These are phyloP conservation scores for Dilophus febrilis DNA, from an alignment of 2,888 invertebrate genomes.

Conservation along the genomic window DNA sequence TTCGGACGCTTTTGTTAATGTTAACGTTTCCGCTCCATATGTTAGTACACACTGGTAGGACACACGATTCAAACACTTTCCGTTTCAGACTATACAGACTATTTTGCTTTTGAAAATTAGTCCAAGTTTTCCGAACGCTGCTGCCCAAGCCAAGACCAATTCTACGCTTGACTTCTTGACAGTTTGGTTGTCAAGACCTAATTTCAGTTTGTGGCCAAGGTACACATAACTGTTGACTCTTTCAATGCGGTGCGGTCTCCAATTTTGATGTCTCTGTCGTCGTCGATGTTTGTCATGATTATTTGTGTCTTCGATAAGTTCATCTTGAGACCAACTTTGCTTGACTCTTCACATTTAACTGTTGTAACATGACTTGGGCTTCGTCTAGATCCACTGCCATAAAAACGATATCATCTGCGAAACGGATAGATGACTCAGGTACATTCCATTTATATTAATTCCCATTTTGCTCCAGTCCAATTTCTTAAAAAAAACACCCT, in stretches of 20 bases:
- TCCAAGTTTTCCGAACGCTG: slow-evolving; percentile 10
- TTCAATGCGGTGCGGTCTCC: neutral
- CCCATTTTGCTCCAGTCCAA: neutral
- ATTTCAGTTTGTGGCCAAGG: no score
- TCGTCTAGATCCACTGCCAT: neutral
- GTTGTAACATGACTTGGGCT: neutral
- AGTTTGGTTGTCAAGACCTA: neutral
- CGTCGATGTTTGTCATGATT: neutral
- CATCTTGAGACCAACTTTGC: neutral
- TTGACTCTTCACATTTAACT: neutral
- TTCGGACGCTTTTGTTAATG: no score
- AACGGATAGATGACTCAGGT: neutral
- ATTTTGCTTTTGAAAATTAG: slow-evolving; percentile 4
- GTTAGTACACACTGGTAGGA: slow-evolving; percentile 10
- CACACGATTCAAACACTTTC: slow-evolving; percentile 8
- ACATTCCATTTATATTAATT: neutral
- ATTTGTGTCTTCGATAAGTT: no score
- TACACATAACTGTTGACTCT: no score
- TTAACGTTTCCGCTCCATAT: slow-evolving; percentile 10
- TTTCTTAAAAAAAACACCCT: neutral
- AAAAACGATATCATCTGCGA: neutral
- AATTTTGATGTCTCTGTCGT: neutral
- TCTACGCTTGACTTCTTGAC: slow-evolving; percentile 1
- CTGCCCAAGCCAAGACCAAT: slow-evolving; percentile 10
- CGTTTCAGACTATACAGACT: neutral